Evolutionary conservation across 2,797 vertebrate species (phyloP).

Genomic region (Rhinella marina): DNA sequence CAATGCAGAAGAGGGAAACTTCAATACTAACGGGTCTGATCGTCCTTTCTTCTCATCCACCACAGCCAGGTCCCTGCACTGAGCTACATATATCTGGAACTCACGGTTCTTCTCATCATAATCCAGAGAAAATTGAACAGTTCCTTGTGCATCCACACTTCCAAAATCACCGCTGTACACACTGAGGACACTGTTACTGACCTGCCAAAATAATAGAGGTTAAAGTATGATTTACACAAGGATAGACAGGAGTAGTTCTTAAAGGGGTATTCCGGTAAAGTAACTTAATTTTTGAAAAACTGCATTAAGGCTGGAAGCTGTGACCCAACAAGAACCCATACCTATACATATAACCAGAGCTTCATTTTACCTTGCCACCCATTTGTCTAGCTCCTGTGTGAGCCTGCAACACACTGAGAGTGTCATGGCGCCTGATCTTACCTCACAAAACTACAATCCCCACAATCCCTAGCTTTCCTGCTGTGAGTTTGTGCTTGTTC

Average conservation of each 20-base stretch:
- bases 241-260: background rate
- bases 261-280: too few relatives aligned
- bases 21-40: conserved; percentile 74
- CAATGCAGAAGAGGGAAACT: background rate
- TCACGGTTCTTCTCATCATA: conserved; percentile 75
- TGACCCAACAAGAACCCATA: too few relatives aligned
- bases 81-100: conserved; percentile 73
- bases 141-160: conserved; percentile 73
- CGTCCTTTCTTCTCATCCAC: conserved; percentile 76
- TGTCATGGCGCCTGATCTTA: too few relatives aligned
- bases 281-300: too few relatives aligned
- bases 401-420: too few relatives aligned
- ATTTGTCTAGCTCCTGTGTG: too few relatives aligned
- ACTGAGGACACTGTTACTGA: conserved; percentile 75
- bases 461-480: too few relatives aligned
- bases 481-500: too few relatives aligned
- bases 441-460: too few relatives aligned
- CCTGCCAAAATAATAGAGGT: conserved; percentile 62
- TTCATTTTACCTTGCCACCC: too few relatives aligned
- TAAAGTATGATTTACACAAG: background rate
- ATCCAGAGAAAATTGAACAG: conserved; percentile 73
- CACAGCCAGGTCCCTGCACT: conserved; percentile 73
- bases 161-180: conserved; percentile 76
- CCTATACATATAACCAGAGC: too few relatives aligned
- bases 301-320: too few relatives aligned